A percentile compares a stretch with the other conserved stretches of the same genome.
Conservation (phyloP, 37 sponge, comb jelly and placozoan species). For the Amphimedon queenslandica region DNA sequence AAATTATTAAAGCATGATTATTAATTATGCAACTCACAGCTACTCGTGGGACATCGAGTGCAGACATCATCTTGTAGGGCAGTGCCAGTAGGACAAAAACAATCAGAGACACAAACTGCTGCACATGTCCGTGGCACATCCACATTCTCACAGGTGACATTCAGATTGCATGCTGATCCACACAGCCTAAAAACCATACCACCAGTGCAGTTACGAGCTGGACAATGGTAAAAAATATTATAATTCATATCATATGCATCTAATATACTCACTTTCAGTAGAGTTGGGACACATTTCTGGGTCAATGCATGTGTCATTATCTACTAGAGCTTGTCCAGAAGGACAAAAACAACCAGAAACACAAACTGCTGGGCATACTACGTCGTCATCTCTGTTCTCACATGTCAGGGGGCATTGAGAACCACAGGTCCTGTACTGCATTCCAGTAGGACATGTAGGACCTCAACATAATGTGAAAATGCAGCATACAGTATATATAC, state of each 20-base stretch:
- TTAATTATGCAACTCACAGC: too few relatives aligned
- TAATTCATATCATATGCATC: too few relatives aligned
- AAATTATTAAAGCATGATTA: too few relatives aligned
- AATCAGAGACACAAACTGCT: background rate
- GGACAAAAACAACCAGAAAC: background rate
- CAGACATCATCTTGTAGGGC: background rate
- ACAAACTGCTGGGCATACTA: background rate
- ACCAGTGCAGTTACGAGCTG: background rate
- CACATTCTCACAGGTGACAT: background rate
- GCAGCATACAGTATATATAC: too few relatives aligned
- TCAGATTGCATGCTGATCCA: background rate
- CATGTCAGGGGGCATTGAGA: background rate
- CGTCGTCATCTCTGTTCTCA: background rate
- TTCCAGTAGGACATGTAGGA: slow-evolving; percentile 3
- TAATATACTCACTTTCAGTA: too few relatives aligned
- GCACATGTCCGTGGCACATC: background rate
- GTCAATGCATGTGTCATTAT: too few relatives aligned
- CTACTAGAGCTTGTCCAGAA: too few relatives aligned
- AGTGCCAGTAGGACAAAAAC: slow-evolving; percentile 3
- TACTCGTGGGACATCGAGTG: background rate
- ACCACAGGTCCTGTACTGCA: background rate
- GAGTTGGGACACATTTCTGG: too few relatives aligned
- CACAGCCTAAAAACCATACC: background rate
- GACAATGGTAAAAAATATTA: too few relatives aligned
- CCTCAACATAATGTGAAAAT: too few relatives aligned